Evolutionary conservation across 2,113 vertebrate genomes (phyloP), one percentile per base, ranked within the genome.

Genomic region (Excalfactoria chinensis): DNA sequence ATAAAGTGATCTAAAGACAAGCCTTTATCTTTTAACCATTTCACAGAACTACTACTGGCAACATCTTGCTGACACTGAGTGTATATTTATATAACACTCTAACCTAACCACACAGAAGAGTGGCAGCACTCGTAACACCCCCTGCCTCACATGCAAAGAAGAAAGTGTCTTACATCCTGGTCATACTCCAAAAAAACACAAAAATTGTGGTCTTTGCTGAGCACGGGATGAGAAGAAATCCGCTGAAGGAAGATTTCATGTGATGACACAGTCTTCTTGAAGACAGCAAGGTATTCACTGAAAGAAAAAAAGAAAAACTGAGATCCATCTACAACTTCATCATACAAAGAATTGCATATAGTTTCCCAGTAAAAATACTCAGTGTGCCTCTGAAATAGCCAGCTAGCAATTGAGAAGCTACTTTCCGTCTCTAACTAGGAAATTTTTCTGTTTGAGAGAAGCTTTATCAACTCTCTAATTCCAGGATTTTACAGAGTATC

Each of bases 221-320:
- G 97, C 95, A 98, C 93, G 51, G 98, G 98, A 77, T 99, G 99
- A 84, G 98, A 99, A 40, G 99, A 98, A 88, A 99, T 97, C 84
- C 99, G 94, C 95, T 99, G 99, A 81, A 99, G 98, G 94, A 99
- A 99, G 81, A 99, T 95, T 97, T 99, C 99, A 69, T 99, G 99
- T 22, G 99, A 99, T 69, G 99, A 99, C 30, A 99, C 99, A 13
- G 99, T 99, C 98, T 99, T 99, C 98, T 99, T 99, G 97, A 99
- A 99, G 80, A 99, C 99, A 69, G 99, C 99, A 2, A 99, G 98
- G 95, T 99, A 99, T 95, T 98, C 95, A 89, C 98, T 98, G 90
- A 71, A 97, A 93, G 91, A 41, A 73, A 49, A 95, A 5, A 63
- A 53, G n/a, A 90, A 46, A 79, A 25, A 76, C 51, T 28, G 26